These are phyloP conservation scores for Sebastes vulpes DNA, from an alignment of 2,797 vertebrate genomes.

Conservation along the genomic window DNA sequence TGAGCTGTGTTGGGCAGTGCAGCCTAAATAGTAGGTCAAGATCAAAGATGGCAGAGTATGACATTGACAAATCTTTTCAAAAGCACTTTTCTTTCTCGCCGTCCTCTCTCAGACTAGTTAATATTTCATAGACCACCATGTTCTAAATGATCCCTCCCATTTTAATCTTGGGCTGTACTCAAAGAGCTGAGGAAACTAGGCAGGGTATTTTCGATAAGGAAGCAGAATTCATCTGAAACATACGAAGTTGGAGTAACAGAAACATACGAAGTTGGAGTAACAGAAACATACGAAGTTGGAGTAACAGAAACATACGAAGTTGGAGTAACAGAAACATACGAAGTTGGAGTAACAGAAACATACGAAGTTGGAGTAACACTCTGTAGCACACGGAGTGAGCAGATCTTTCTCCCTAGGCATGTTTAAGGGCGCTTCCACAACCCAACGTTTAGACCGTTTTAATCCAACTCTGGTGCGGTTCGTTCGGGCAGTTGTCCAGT, in stretches of 20 bases:
- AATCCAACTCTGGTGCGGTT: too few relatives aligned
- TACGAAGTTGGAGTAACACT: not conserved
- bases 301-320: too few relatives aligned
- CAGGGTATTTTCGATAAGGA: not conserved
- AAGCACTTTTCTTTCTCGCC: slow-evolving; percentile 11
- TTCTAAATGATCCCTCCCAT: slow-evolving; percentile 56
- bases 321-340: not conserved
- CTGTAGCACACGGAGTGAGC: not conserved
- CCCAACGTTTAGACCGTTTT: too few relatives aligned
- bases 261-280: not conserved
- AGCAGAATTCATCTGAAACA: not conserved
- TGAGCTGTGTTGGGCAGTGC: not conserved
- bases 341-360: not conserved
- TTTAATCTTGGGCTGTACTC: slow-evolving; percentile 30
- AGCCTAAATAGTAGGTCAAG: slow-evolving; percentile 20
- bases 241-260: not conserved
- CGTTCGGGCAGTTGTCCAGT: too few relatives aligned
- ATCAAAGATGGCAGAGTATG: slow-evolving; percentile 32
- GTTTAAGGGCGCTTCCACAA: not conserved
- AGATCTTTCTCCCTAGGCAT: not conserved
- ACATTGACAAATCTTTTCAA: slow-evolving; percentile 32
- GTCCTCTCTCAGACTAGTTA: slow-evolving; percentile 37
- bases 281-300: too few relatives aligned
- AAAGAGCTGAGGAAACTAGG: not conserved
- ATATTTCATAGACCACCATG: slow-evolving; percentile 69